Evolutionary conservation across 2,888 invertebrate genomes (phyloP), one percentile per base, ranked within the genome.

Genomic region (Cryptophagus acutangulus): DNA sequence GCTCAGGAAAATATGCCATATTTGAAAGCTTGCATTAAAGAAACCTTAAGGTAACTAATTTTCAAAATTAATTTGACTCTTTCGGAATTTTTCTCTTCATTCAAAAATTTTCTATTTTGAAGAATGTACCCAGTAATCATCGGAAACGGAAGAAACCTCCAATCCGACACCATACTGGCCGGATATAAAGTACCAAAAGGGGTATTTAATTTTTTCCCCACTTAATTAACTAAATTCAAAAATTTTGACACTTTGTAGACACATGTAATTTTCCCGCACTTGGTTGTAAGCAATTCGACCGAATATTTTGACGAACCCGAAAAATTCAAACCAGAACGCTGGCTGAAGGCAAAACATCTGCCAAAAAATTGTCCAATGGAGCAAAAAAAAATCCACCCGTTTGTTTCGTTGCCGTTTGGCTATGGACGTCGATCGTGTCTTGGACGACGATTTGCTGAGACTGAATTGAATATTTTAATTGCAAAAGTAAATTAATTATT

Each of bases 91-190:
- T 39, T 15, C 25, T 26, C 2, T 26, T 39, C 17, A n/a, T 8
- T 38, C 9, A 17, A 14, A 2, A 6, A 38, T 9, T 17, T 10
- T 29, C 17, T 17, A 17, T 6, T 34, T 40, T 8, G 6, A 38
- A 85, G 88, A 61, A 82, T 89, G 69, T 84, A 83, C 65, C 89
- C 88, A 5, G 86, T 88, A 10, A 85, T 86, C 48, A 78, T 86
- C 58, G 88, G 87, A 25, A 85, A 88, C 55, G 84, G 85, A 3
- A 74, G 89, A 52, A 83, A 82, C 59, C 74, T 86, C 36, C 83
- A 85, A 65, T 76, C 81, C 5, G 84, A 88, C 65, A 73, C 86
- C 2, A 74, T 84, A 8, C 79, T 89, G 57, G 79, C 80, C 42
- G 88, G 87, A 45, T 89, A 84, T 61, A 73, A 79, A 61, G 79